Conservation (phyloP, 2,797 vertebrate genomes). For the Podargus strigoides region DNA sequence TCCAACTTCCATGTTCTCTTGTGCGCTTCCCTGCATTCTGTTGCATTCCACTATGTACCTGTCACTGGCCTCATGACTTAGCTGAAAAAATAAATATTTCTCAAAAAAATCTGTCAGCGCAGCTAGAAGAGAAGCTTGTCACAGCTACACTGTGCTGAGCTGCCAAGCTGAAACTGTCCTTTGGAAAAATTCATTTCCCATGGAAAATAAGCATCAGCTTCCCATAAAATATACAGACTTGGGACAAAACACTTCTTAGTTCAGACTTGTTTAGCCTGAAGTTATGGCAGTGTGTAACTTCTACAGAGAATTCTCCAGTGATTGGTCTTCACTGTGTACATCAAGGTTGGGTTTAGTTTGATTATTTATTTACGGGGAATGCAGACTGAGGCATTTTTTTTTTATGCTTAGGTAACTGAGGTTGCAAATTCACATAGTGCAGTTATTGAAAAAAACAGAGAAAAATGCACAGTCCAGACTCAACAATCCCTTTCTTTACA, state of each 20-base stretch:
- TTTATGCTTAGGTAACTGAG: neutral
- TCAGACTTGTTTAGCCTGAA: slow-evolving; percentile 55
- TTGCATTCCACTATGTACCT: slow-evolving; percentile 26
- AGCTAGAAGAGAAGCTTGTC: slow-evolving; percentile 49
- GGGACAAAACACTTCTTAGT: slow-evolving; percentile 47
- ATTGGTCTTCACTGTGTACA: neutral
- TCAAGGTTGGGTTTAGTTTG: neutral
- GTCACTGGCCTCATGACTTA: slow-evolving; percentile 19
- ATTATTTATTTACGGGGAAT: neutral
- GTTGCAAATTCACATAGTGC: neutral
- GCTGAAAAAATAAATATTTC: slow-evolving; percentile 49
- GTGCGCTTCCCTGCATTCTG: neutral
- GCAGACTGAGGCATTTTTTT: neutral
- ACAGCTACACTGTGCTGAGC: slow-evolving; percentile 4
- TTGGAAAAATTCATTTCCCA: slow-evolving; percentile 50
- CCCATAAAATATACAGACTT: slow-evolving; percentile 40
- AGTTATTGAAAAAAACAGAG: neutral
- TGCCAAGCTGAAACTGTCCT: slow-evolving; percentile 17
- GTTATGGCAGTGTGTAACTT: neutral
- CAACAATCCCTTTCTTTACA: neutral
- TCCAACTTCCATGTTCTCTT: neutral
- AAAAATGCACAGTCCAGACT: neutral
- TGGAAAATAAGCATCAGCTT: slow-evolving; percentile 57
- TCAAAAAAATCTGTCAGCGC: neutral
- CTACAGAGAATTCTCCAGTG: neutral